Evolutionary conservation across 2,797 vertebrate genomes (phyloP), one percentile per base, ranked within the genome.

Genomic region (Arrhamphus sclerolepis): DNA sequence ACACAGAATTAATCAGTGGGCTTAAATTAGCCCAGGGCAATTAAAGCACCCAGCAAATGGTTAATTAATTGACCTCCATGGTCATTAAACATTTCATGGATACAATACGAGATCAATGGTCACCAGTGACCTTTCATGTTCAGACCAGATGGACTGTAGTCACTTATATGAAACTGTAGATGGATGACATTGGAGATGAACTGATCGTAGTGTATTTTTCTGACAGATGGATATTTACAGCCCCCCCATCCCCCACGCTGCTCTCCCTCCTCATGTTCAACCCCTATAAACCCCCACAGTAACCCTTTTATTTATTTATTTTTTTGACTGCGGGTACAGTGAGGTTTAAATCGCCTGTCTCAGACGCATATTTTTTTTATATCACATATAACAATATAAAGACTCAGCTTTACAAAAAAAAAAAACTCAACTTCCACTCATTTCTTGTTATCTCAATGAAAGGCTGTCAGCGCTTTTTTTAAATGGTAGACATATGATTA

Each of bases 41-140:
- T 89, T 89, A 91, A 89, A 89, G 83, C 75, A 80, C 60, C 54
- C 70, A 67, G 66, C 78, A 62, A 85, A 86, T 48, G 78, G 76
- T 87, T 91, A 89, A 91, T 90, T 89, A 87, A 90, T 84, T 90
- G 85, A 87, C 82, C 83, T 86, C 31, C 72, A 56, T 84, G 83
- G 78, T 87, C 76, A 92, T 91, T 84, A 89, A 91, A 82, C 84
- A 90, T 88, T 89, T 87, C 56, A 62, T 43, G 43, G 63, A 78
- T 88, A 89, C 87, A 86, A 87, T 85, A 70, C 75, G 67, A 76
- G 87, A 91, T 92, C 88, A 91, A 85, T 89, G 81, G 72, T 77
- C 75, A 84, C 66, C 74, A 54, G 84, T 53, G 77, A 87, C 77
- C 87, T 86, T 80, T 83, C 34, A 19, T 74, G 82, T 66, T 57